Evolutionary conservation across 2,797 vertebrate species (phyloP).

Genomic region (Pantherophis vulpinus): DNA sequence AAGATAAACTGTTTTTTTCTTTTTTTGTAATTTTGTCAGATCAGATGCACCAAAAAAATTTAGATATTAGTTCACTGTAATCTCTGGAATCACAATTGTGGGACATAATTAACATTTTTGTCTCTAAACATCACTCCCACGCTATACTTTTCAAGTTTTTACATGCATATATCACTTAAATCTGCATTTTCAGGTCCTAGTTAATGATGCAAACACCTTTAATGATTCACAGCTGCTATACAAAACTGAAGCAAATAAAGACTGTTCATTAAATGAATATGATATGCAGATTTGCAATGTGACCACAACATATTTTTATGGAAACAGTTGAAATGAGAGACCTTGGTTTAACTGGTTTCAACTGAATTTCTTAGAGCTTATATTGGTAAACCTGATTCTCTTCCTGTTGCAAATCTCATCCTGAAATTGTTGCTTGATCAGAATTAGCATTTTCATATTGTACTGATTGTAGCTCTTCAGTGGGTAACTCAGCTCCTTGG

Average conservation of each 20-base stretch:
- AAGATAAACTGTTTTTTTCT: neutral
- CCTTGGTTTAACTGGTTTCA: conserved; percentile 32
- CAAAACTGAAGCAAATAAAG: neutral
- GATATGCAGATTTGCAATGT: conserved; percentile 6
- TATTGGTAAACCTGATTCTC: conserved; percentile 14
- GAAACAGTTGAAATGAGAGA: conserved; percentile 32
- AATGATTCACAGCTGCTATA: neutral
- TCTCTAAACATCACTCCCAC: neutral
- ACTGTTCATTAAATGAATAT: conserved; percentile 9
- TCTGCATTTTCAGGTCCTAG: neutral
- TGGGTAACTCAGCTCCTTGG: neutral
- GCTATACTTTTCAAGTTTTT: neutral
- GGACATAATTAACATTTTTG: neutral
- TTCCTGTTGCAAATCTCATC: conserved; percentile 23
- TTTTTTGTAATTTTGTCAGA: neutral
- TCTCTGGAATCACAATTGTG: neutral
- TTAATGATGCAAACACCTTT: conserved; percentile 9
- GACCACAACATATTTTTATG: conserved; percentile 31
- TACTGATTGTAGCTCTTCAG: neutral
- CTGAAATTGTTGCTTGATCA: neutral
- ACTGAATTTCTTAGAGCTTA: neutral
- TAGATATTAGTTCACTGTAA: neutral
- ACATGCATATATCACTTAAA: neutral
- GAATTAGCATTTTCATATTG: neutral
- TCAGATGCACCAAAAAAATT: neutral